Evolutionary conservation across 92 coral and sea anemone genomes (phyloP), one percentile per base, ranked within the genome.

Genomic region (Nematostella vectensis): DNA sequence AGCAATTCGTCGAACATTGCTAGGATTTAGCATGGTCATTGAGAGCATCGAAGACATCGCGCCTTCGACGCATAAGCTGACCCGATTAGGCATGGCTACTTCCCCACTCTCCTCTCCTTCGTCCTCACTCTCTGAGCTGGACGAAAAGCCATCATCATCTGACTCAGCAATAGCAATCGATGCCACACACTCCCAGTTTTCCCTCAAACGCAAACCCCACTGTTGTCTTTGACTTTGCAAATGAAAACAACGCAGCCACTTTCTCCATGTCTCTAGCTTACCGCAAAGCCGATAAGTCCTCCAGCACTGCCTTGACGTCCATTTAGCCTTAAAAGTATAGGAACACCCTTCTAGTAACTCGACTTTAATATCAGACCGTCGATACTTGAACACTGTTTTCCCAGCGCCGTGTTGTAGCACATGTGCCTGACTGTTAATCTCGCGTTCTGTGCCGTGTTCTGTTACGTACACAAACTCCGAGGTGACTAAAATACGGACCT

Each of bases 11-110:
- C 96, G 63, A 25, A 91, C 98, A 68, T 65, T 88, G 59, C 98
- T 81, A 11, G 98, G 98, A 43, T 91, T 86, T 15, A 91, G 51
- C 81, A 88, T 81, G 3, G 89, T 81, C 96, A 91, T 87, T 1
- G 96, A 77, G 59, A 80, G 72, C 74, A 68, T 86, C 22, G 69
- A 63, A 8, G 94, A 80, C 62, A 91, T 77, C 6, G 93, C 88
- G 55, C 82, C 83, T 22, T 85, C 93, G 2, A 69, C 98, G 26
- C 88, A 59, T 10, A 91, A 57, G 1, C 89, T 76, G 21, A 91
- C 44, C 48, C 78, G 77, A 49, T 70, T 65, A 3, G 98, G 98
- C 31, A 85, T 42, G 11, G 69, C 68, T 1, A 79, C 48, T 4
- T 70, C 82, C 25, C 81, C 98, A 1, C 60, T 73, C 24, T 77